phyloP scores from a whole-genome alignment of 2,797 vertebrate genomes.

The Gymnoscopelus microlampas region DNA sequence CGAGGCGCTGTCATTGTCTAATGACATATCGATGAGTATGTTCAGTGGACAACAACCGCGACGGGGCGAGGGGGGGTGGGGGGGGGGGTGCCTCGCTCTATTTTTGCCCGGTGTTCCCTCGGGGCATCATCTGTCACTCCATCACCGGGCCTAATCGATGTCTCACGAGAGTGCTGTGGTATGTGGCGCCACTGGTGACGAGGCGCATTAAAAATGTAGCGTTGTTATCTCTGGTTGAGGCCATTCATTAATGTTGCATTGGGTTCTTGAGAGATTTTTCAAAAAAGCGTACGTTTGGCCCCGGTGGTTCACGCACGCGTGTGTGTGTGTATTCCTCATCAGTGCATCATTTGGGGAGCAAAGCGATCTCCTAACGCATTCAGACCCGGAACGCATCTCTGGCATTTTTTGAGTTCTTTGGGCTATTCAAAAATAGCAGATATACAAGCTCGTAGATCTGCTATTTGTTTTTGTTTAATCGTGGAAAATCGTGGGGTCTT shows the following conservation, averaged over 20 bases:
- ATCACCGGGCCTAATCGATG: constrained; percentile 68
- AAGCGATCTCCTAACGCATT: too few relatives aligned
- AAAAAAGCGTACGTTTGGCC: constrained; percentile 20
- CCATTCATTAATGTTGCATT: constrained; percentile 69
- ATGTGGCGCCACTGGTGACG: constrained; percentile 58
- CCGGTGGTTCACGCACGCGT: constrained; percentile 21
- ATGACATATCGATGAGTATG: constrained; percentile 81
- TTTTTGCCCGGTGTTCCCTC: constrained; percentile 34
- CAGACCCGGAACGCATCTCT: too few relatives aligned
- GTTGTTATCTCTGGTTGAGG: constrained; percentile 61
- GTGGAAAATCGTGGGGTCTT: too few relatives aligned
- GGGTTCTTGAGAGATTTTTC: constrained; percentile 47
- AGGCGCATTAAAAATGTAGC: constrained; percentile 71
- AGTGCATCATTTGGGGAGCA: constrained; percentile 21
- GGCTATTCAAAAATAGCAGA: too few relatives aligned
- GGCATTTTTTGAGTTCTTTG: too few relatives aligned
- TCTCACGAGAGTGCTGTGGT: constrained; percentile 61
- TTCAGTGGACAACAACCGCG: constrained; percentile 64
- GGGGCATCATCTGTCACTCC: constrained; percentile 69
- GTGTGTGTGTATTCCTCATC: constrained; percentile 29
- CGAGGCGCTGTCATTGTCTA: constrained; percentile 86
- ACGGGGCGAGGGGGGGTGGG: too few relatives aligned
- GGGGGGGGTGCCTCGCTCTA: constrained; percentile 7
- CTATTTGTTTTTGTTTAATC: too few relatives aligned
- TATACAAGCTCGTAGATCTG: too few relatives aligned